A percentile compares a stretch with the other conserved stretches of the same genome.
Evolutionary conservation across 2,113 vertebrate genomes (phyloP).

Genomic region (Gymnobelideus leadbeateri): DNA sequence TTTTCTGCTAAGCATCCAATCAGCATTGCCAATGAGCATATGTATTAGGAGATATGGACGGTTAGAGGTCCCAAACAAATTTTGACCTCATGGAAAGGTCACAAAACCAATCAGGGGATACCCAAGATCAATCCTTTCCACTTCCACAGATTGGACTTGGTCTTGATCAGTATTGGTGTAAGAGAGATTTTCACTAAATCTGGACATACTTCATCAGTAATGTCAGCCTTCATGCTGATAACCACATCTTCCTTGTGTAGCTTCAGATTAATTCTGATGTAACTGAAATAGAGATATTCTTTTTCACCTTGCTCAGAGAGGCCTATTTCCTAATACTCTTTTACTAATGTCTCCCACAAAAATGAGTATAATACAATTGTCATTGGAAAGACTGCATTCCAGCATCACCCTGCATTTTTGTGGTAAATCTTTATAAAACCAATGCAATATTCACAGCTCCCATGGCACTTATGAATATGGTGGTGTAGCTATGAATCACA

Average conservation of each 20-base stretch:
- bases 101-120: background rate
- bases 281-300: background rate
- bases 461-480: no score
- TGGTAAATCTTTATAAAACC: no score
- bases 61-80: background rate
- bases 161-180: no score
- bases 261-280: background rate
- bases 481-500: no score
- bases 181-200: no score
- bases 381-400: background rate
- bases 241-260: background rate
- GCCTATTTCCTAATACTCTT: background rate
- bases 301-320: background rate
- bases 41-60: background rate
- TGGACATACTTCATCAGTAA: no score
- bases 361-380: background rate
- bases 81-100: background rate
- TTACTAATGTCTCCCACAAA: background rate
- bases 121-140: no score
- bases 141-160: no score
- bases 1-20: background rate
- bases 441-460: no score
- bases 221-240: no score
- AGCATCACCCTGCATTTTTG: background rate
- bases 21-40: background rate